Evolutionary conservation across 2,797 vertebrate genomes (phyloP).

Genomic region (Serranus cabrilla): DNA sequence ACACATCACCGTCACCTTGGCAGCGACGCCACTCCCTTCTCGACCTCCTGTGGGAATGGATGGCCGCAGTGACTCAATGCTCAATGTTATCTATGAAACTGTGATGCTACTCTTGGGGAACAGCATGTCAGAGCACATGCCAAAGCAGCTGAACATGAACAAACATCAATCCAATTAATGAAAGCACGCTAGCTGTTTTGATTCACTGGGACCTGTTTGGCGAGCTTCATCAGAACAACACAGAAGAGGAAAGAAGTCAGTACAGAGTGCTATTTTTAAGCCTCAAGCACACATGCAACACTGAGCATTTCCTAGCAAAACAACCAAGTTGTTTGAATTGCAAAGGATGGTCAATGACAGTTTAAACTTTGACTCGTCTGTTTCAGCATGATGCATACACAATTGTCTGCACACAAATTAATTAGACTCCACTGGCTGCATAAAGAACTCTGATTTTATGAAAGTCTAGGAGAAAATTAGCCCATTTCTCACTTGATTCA

Average conservation of each 20-base stretch:
- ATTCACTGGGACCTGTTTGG: conserved; percentile 9
- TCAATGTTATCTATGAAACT: background rate
- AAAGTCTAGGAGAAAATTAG: too few species aligned
- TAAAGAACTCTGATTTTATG: too few species aligned
- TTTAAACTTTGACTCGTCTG: conserved; percentile 24
- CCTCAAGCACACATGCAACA: background rate
- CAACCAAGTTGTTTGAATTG: conserved; percentile 15
- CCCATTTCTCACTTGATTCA: too few species aligned
- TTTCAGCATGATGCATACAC: conserved; percentile 2
- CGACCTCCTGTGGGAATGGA: background rate
- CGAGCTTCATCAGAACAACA: background rate
- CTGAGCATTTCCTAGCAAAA: conserved; percentile 11
- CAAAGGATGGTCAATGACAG: conserved; percentile 20
- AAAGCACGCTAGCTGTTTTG: conserved; percentile 4
- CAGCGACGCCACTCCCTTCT: background rate
- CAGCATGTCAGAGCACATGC: background rate
- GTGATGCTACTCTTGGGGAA: background rate
- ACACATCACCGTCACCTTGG: conserved; percentile 21
- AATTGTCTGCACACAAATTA: conserved; percentile 3
- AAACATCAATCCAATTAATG: background rate
- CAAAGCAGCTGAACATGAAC: conserved; percentile 4
- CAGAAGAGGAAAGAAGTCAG: conserved; percentile 1
- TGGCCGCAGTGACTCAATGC: background rate
- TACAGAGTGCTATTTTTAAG: conserved; percentile 7
- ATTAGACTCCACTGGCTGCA: too few species aligned